Conservation (phyloP, 2,113 vertebrate genomes). For the Gavia stellata region DNA sequence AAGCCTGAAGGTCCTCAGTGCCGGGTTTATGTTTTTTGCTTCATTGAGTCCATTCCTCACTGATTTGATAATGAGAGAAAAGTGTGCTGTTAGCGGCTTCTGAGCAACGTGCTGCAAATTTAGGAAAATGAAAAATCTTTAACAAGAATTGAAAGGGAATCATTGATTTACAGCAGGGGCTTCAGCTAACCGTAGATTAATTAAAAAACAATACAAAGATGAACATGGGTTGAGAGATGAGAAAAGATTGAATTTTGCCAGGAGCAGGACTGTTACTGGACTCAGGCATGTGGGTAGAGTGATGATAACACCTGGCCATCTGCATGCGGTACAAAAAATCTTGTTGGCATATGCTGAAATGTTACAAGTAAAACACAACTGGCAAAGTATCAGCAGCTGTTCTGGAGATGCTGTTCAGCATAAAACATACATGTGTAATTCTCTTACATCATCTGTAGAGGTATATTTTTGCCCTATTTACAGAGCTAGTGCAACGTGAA, state of each 20-base stretch:
- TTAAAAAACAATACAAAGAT: slow-evolving; percentile 43
- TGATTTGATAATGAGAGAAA: slow-evolving; percentile 39
- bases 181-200: slow-evolving; percentile 48
- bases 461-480: not conserved
- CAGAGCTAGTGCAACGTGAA: not conserved
- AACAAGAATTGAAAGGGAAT: slow-evolving; percentile 61
- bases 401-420: not conserved
- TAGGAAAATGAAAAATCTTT: slow-evolving; percentile 61
- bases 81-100: not conserved
- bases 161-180: slow-evolving; percentile 34
- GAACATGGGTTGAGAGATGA: slow-evolving; percentile 9
- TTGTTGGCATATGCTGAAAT: not conserved
- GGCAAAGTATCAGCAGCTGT: not conserved
- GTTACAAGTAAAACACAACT: not conserved
- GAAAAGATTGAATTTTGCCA: slow-evolving; percentile 52
- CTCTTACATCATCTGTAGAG: not conserved
- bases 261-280: not conserved
- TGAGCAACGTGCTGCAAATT: not conserved
- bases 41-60: not conserved
- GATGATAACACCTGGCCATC: not conserved
- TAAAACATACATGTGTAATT: not conserved
- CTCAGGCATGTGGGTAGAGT: not conserved
- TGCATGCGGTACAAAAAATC: not conserved
- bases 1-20: not conserved
- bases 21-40: not conserved